A percentile compares a stretch with the other conserved stretches of the same genome.
phyloP scores from a whole-genome alignment of 1,140 invertebrate genomes.

The Ceratitis capitata region DNA sequence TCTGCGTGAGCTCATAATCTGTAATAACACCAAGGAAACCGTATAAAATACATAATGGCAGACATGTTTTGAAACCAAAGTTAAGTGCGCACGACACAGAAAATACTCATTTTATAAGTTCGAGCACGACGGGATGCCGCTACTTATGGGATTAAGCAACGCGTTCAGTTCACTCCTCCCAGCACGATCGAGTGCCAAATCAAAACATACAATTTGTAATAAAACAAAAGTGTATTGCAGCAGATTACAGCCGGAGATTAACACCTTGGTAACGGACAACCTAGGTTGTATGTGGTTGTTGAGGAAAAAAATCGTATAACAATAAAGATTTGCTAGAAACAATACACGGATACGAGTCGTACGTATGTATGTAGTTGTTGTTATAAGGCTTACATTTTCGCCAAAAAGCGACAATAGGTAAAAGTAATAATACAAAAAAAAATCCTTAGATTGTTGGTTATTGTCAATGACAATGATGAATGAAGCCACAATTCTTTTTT shows the following conservation, averaged over 20 bases:
- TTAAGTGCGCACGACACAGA: not conserved
- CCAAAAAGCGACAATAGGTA: not conserved
- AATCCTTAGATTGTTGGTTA: too few species aligned
- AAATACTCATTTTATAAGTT: too few species aligned
- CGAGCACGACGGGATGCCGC: not conserved
- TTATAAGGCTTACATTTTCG: not conserved
- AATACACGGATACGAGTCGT: not conserved
- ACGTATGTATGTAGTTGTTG: not conserved
- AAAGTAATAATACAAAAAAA: not conserved
- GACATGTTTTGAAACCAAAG: not conserved
- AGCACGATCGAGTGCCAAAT: not conserved
- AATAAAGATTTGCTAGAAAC: not conserved
- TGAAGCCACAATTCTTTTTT: too few species aligned
- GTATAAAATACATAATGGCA: not conserved
- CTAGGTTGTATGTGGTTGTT: not conserved
- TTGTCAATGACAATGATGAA: too few species aligned
- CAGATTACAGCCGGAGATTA: not conserved
- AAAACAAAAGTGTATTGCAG: not conserved
- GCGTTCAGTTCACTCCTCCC: too few species aligned
- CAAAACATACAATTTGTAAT: not conserved
- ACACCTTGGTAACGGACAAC: not conserved
- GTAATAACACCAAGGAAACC: not conserved
- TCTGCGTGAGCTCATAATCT: not conserved
- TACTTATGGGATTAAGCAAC: constrained; percentile 1
- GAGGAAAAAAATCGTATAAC: not conserved